Conservation (phyloP, 92 coral and sea anemone genomes). For the Bergia sp. region DNA sequence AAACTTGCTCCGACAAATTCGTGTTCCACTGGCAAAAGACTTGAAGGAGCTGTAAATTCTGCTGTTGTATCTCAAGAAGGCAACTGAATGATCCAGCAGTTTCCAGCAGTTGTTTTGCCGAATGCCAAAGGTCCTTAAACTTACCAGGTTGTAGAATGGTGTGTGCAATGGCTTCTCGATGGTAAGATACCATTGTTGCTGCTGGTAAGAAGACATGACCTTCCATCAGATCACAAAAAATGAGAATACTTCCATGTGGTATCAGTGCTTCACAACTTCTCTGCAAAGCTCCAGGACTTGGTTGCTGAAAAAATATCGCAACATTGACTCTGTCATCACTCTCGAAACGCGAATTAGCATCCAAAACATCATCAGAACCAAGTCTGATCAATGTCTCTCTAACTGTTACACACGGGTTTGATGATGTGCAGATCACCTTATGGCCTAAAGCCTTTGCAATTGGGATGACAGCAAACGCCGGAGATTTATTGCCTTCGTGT, state of each 20-base stretch:
- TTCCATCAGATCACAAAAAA: conserved; percentile 37
- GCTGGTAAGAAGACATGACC: conserved; percentile 38
- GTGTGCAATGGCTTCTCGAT: conserved; percentile 39
- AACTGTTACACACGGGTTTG: background rate
- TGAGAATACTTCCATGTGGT: conserved; percentile 52
- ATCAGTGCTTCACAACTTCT: conserved; percentile 46
- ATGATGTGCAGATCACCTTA: conserved; percentile 1
- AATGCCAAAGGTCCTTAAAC: too few species aligned
- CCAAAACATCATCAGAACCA: conserved; percentile 3
- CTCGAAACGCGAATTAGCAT: background rate
- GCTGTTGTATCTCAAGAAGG: background rate
- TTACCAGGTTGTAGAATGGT: conserved; percentile 19
- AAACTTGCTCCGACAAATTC: background rate
- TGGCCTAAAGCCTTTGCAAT: background rate
- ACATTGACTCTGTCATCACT: conserved; percentile 20
- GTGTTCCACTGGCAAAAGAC: background rate
- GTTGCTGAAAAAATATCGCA: conserved; percentile 47
- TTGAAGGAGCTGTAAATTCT: too few species aligned
- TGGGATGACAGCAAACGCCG: too few species aligned
- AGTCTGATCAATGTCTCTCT: background rate
- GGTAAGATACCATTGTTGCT: conserved; percentile 39
- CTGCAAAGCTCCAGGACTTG: background rate
- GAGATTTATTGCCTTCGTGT: background rate
- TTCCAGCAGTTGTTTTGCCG: background rate
- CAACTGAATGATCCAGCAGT: conserved; percentile 31